Base-by-base conservation (phyloP, 2,888 invertebrate species). In the Hymenopus coronatus region DNA sequence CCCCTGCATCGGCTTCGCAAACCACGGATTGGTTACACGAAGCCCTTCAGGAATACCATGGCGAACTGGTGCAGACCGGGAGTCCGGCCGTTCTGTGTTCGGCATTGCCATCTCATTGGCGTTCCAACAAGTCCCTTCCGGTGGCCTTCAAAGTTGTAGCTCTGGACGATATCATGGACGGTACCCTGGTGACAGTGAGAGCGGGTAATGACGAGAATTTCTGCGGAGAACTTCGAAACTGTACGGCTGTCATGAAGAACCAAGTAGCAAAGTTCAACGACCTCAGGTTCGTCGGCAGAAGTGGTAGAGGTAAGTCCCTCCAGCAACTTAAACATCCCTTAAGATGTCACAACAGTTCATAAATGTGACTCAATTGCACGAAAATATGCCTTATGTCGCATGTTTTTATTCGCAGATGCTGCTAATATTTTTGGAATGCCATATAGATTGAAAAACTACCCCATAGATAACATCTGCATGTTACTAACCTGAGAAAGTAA, bases 251-350 rank as follows among this genome's bases (percentile, higher is more conserved):
- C 91, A 98, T 99, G 97, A 99, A 99, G 94, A 98, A 98, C 93
- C 98, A 99, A 93, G 98, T 99, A 91, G 99, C 99, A 81, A 98
- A 99, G 94, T 99, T 99, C 95, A 99, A 98, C 93, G 99, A 99
- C 95, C 95, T 99, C 88, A 95, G 99, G 92, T 99, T 99, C 93
- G 99, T 99, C 88, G 99, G 99, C 9, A 95, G 99, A 90, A 98
- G 98, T 91, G 99, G 99, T 3, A 95, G 99, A 93, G 99, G 99
- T 96, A 92, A 94, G 93, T 90, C 25, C 15, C 0, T 46, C n/a
- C 30, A 28, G 27, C 12, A 40, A 9, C 12, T 12, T 40, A 40
- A 40, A n/a, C 40, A 70, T 28, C 1, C n/a, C 28, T 15, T 87
- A 14, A n/a, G n/a, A 15, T 82, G 28, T 12, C 83, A 15, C 14